A percentile compares a stretch with the other conserved stretches of the same genome.
These are phyloP conservation scores for Phoeniculus purpureus DNA, from an alignment of 2,797 vertebrate genomes.

Conservation along the genomic window DNA sequence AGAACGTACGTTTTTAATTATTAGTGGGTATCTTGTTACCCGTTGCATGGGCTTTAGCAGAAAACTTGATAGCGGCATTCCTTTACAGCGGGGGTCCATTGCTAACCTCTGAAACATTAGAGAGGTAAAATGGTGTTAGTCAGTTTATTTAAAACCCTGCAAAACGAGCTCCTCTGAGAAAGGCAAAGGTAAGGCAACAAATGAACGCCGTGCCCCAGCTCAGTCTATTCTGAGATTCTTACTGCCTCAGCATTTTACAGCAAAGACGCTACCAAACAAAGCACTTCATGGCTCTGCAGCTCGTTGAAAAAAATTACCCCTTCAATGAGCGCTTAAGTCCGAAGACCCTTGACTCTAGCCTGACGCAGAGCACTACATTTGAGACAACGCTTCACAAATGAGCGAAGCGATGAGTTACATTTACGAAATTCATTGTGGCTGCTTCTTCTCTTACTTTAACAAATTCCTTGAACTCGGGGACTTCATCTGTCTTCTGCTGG, in stretches of 20 bases:
- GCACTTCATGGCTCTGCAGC: background rate
- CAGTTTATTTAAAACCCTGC: background rate
- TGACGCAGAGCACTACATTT: background rate
- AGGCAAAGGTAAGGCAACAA: background rate
- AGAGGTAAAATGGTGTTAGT: slow-evolving; percentile 49
- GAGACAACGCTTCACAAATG: background rate
- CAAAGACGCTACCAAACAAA: background rate
- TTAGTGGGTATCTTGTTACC: slow-evolving; percentile 96
- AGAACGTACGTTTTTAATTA: slow-evolving; percentile 94
- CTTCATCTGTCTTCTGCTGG: slow-evolving; percentile 96
- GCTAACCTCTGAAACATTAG: slow-evolving; percentile 88
- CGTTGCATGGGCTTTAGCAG: slow-evolving; percentile 98
- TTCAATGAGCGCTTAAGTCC: background rate
- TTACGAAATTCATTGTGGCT: background rate
- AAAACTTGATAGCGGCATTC: slow-evolving; percentile 98
- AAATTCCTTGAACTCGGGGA: slow-evolving; percentile 95
- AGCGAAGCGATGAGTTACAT: background rate
- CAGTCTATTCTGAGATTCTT: background rate
- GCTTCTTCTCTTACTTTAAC: slow-evolving; percentile 85
- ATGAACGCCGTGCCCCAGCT: background rate
- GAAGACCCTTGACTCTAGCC: background rate
- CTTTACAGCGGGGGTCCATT: slow-evolving; percentile 97
- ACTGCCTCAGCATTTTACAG: background rate
- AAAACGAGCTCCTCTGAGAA: background rate
- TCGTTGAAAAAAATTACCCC: background rate